phyloP scores from a whole-genome alignment of 1,140 invertebrate species.

The Caerostris darwini region DNA sequence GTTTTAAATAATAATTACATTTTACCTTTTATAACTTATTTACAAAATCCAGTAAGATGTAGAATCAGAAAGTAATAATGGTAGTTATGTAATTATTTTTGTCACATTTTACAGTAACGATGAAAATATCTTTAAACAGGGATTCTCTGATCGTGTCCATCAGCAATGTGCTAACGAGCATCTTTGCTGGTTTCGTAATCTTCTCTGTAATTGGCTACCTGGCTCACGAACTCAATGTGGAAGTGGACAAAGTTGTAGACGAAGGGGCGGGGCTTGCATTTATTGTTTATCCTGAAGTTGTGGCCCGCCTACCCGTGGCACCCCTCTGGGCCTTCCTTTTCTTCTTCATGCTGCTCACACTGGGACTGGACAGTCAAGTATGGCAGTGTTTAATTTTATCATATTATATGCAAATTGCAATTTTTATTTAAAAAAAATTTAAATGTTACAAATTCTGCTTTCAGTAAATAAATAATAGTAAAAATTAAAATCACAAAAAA shows the following conservation, averaged over 20 bases:
- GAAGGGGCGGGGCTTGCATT: constrained; percentile 91
- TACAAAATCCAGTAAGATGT: too few species aligned
- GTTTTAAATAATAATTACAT: too few species aligned
- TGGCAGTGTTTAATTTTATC: not conserved
- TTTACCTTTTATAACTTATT: too few species aligned
- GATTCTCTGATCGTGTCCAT: constrained; percentile 89
- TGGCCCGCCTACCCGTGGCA: constrained; percentile 89
- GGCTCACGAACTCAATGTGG: constrained; percentile 88
- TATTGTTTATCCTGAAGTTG: constrained; percentile 93
- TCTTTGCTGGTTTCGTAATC: constrained; percentile 90
- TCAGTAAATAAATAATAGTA: too few species aligned
- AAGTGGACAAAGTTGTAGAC: constrained; percentile 88
- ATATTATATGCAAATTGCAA: too few species aligned
- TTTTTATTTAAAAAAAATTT: too few species aligned
- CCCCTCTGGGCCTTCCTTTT: constrained; percentile 93
- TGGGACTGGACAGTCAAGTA: constrained; percentile 90
- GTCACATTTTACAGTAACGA: too few species aligned
- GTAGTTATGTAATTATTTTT: too few species aligned
- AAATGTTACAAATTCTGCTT: too few species aligned
- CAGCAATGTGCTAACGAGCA: constrained; percentile 89
- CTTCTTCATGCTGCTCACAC: constrained; percentile 91
- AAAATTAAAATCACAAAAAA: too few species aligned
- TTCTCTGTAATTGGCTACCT: constrained; percentile 91
- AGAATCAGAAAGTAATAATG: too few species aligned
- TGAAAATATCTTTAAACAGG: constrained; percentile 79